Evolutionary conservation across 2,888 invertebrate genomes (phyloP).

Genomic region (Litoditis marina): DNA sequence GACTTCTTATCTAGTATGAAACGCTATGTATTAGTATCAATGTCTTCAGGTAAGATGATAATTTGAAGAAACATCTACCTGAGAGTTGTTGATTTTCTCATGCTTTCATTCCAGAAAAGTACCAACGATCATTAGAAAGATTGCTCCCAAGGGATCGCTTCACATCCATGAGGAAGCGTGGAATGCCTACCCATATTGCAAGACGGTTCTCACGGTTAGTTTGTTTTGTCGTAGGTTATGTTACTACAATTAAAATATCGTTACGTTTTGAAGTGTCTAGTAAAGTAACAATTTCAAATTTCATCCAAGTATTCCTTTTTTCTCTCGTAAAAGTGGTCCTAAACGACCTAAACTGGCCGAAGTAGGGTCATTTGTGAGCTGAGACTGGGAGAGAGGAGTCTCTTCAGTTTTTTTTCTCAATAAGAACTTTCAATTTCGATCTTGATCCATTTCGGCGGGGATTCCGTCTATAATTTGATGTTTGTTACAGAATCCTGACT

Average conservation of each 20-base stretch:
- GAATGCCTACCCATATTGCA: constrained; percentile 99
- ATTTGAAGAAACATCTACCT: too few relatives aligned
- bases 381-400: too few relatives aligned
- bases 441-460: too few relatives aligned
- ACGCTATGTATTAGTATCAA: too few relatives aligned
- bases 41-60: too few relatives aligned
- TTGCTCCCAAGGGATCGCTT: constrained; percentile 85
- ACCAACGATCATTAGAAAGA: constrained; percentile 82
- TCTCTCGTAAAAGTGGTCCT: not conserved
- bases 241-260: not conserved
- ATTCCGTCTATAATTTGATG: too few relatives aligned
- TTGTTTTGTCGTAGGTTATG: too few relatives aligned
- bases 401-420: too few relatives aligned
- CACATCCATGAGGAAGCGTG: constrained; percentile 98
- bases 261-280: not conserved
- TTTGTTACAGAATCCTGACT: constrained; percentile 66
- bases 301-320: not conserved
- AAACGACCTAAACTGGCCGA: too few relatives aligned
- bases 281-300: not conserved
- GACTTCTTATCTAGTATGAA: too few relatives aligned
- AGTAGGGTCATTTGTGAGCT: too few relatives aligned
- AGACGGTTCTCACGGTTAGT: constrained; percentile 70
- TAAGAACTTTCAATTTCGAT: too few relatives aligned
- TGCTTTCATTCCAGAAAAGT: constrained; percentile 69
- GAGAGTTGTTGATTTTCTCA: not conserved